phyloP scores from a whole-genome alignment of 1,140 invertebrate species.

The Dinoponera quadriceps region DNA sequence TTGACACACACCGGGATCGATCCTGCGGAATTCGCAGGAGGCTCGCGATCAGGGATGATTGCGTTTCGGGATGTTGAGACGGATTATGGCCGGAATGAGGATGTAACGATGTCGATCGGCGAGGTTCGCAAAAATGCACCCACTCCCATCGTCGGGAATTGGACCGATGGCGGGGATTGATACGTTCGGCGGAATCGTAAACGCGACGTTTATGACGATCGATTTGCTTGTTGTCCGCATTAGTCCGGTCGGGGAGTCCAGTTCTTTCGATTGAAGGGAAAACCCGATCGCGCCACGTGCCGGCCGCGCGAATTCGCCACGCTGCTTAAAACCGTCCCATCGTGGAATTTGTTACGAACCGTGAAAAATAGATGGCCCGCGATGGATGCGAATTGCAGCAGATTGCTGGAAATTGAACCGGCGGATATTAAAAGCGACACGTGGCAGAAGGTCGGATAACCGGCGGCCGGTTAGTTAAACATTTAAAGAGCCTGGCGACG shows the following conservation, averaged over 20 bases:
- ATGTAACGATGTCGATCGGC: too few species aligned
- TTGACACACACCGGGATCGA: too few species aligned
- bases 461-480: slow-evolving; percentile 22
- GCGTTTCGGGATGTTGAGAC: too few species aligned
- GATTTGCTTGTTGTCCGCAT: neutral
- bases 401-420: slow-evolving; percentile 24
- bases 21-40: too few species aligned
- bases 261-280: neutral
- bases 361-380: neutral
- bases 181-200: neutral
- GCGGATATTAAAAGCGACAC: slow-evolving; percentile 44
- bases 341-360: neutral
- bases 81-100: too few species aligned
- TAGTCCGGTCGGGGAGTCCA: too few species aligned
- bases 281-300: neutral
- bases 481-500: slow-evolving; percentile 6
- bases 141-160: neutral
- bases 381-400: neutral
- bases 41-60: too few species aligned
- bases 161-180: too few species aligned
- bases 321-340: slow-evolving; percentile 2
- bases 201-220: neutral
- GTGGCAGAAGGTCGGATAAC: slow-evolving; percentile 21
- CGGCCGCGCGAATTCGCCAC: too few species aligned
- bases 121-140: neutral